Base-by-base conservation (phyloP, 2,888 invertebrate species). In the Andrena fulva region DNA sequence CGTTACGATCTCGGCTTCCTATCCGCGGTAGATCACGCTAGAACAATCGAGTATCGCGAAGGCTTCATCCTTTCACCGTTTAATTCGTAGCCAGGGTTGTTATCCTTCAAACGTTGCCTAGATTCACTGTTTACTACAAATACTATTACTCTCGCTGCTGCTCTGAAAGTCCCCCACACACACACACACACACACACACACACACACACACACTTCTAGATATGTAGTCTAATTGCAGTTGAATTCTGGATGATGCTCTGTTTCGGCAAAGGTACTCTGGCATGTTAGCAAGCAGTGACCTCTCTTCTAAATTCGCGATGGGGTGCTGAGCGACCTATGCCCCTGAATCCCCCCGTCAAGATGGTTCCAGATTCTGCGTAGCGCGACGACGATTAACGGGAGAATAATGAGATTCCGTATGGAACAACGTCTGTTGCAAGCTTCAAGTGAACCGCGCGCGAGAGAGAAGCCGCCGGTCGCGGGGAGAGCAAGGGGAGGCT, bases 381-480 rank as follows among this genome's bases (percentile, higher is more conserved):
- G 6, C 52, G 5, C 20, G 31, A 16, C 20, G 31, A 16, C 10
- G 29, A 31, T 29, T 8, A 16, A 7, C n/a, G 8, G 42, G 42
- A 69, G 24, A 27, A 27, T n/a, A 27, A 56, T 52, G 31, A 69
- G 31, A 69, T 27, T 56, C 56, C 10, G 10, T 7, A 8, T 42
- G 69, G n/a, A 59, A 56, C 20, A 59, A 59, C 16, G 54, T 56
- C 10, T 27, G 12, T 48, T 27, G 69, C n/a, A 31, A 70, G 48
- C 29, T 29, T 29, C 59, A 60, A 70, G 59, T 29, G 59, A 60
- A 27, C 8, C 59, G 29, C 27, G 48, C 10, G 27, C 2, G 27
- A 48, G 31, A 31, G 67, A 29, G 31, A 67, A n/a, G 24, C 35
- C 35, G 54, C 20, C 54, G 54, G 20, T 31, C 31, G 66, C 50